Evolutionary conservation across 1,140 invertebrate genomes (phyloP).

Genomic region (Theocolax elegans): DNA sequence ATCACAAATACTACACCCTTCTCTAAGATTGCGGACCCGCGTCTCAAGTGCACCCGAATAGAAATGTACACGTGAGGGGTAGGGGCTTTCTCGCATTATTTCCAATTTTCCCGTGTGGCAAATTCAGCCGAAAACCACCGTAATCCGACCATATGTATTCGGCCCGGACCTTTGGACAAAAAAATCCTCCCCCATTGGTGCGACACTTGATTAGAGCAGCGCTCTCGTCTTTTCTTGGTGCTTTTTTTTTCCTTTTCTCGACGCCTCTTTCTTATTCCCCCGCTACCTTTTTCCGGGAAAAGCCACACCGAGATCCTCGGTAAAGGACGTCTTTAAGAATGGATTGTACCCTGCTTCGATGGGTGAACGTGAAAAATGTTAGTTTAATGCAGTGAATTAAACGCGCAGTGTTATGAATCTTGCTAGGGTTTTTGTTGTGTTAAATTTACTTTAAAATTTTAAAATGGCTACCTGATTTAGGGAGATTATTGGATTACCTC

Average conservation of each 20-base stretch:
- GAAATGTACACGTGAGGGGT: slow-evolving; percentile 2
- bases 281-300: slow-evolving; percentile 12
- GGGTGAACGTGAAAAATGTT: not conserved
- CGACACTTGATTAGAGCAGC: slow-evolving; percentile 40
- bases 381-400: too few species aligned
- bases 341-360: not conserved
- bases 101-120: slow-evolving; percentile 29
- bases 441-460: too few species aligned
- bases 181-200: slow-evolving; percentile 8
- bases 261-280: slow-evolving; percentile 18
- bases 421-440: too few species aligned
- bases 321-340: not conserved
- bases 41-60: slow-evolving; percentile 25
- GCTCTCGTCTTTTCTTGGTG: not conserved
- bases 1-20: slow-evolving; percentile 1
- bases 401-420: too few species aligned
- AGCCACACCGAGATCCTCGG: not conserved
- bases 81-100: slow-evolving; percentile 14
- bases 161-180: not conserved
- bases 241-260: slow-evolving; percentile 16
- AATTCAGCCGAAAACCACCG: slow-evolving; percentile 24
- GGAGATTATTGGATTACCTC: not conserved
- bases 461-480: too few species aligned
- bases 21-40: not conserved
- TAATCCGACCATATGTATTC: slow-evolving; percentile 38